Conservation (phyloP, 2,797 vertebrate species). For the Rallus crepitans region DNA sequence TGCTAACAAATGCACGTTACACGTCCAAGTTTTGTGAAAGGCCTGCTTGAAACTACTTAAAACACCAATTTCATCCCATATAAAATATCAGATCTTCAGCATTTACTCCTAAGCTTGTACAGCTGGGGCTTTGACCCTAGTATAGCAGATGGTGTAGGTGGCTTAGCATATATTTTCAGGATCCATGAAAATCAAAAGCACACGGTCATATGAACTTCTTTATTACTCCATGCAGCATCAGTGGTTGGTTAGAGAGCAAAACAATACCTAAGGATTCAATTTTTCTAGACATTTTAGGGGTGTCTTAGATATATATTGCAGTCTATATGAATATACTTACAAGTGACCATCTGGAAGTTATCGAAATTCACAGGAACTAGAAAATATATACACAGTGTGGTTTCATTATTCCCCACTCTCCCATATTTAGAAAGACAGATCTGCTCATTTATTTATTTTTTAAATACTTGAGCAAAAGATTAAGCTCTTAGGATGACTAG, state of each 20-base stretch:
- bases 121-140: constrained; percentile 30
- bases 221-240: background rate
- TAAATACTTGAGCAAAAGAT: constrained; percentile 31
- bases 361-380: constrained; percentile 35
- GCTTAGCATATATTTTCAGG: constrained; percentile 12
- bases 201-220: background rate
- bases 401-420: constrained; percentile 31
- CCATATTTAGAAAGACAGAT: background rate
- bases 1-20: background rate
- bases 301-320: background rate
- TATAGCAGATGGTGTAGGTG: background rate
- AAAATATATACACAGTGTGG: constrained; percentile 33
- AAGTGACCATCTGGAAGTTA: constrained; percentile 68
- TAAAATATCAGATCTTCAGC: constrained; percentile 25
- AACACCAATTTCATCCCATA: background rate
- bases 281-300: background rate
- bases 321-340: background rate
- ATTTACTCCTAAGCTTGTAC: constrained; percentile 26
- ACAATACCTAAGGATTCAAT: background rate
- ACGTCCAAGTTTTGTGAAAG: background rate
- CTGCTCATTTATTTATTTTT: constrained; percentile 8
- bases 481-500: background rate
- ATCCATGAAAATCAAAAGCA: constrained; percentile 18
- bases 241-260: background rate
- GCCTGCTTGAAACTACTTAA: background rate